Conservation (phyloP, 2,888 invertebrate genomes). For the Oligia strigilis region DNA sequence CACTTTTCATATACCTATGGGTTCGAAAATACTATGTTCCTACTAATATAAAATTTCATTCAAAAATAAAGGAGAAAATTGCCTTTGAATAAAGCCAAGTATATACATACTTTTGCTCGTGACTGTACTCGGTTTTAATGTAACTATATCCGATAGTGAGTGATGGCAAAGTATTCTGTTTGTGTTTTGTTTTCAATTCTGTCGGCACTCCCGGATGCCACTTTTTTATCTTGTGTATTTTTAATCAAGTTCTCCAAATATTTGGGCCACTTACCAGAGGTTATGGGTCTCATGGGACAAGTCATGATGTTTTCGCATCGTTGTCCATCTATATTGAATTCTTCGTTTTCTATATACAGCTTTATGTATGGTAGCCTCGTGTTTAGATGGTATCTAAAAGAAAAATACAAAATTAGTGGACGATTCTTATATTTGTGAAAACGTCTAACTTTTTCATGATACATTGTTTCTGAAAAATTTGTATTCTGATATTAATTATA, state of each 20-base stretch:
- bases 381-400: constrained; percentile 94
- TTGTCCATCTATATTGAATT: constrained; percentile 98
- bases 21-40: no score
- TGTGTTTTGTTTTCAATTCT: no score
- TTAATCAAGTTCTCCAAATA: constrained; percentile 51
- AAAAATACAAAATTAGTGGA: constrained; percentile 5
- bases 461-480: no score
- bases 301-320: constrained; percentile 98
- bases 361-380: constrained; percentile 97
- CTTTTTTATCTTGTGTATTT: constrained; percentile 34
- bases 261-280: constrained; percentile 91
- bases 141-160: no score
- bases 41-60: no score
- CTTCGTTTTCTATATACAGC: constrained; percentile 97
- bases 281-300: constrained; percentile 97
- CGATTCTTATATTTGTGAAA: not conserved
- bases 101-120: no score
- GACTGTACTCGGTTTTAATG: no score
- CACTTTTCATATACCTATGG: no score
- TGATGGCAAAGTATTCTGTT: no score
- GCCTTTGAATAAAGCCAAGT: no score
- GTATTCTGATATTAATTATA: not conserved
- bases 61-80: no score
- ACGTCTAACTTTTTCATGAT: not conserved
- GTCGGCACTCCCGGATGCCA: no score